Base-by-base conservation (phyloP, 2,113 vertebrate genomes). In the Cyrtonyx montezumae region DNA sequence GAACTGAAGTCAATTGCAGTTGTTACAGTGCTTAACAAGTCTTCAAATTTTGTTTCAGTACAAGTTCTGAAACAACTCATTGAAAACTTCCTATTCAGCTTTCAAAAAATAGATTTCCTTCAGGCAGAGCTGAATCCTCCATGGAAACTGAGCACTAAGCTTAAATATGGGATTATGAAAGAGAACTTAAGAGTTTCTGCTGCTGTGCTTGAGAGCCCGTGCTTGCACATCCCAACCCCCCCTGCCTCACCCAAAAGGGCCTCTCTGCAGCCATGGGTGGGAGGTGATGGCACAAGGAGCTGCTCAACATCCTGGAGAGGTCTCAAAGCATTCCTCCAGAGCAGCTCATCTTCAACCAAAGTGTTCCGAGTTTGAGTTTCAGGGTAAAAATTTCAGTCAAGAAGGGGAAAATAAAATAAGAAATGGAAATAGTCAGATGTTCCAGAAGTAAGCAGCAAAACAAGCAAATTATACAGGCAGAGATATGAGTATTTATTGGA, bases 261-360 rank as follows among this genome's bases (percentile, higher is more conserved):
- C 28, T 37, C 69, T 51, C 26, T 2, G 7, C 36, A 42, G 45
- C 30, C 26, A 9, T 20, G 4, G 9, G 23, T 13, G 21, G 43
- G 14, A 19, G 2, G 23, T 34, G 7, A 10, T 34, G 18, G 11
- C 37, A 19, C 61, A 6, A 63, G 34, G 53, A 59, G 30, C 36
- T 20, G 4, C 36, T 1, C 2, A 13, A 14, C 34, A 42, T 17
- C 37, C 55, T 8, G 2, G 42, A 59, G 28, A 23, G 5, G 4
- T 3, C 36, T n/a, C 8, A 22, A 18, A 30, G 40, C 26, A 6
- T 65, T 20, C 18, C 23, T 32, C 26, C 62, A 30, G 40, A 42
- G 62, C 62, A 63, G 40, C 14, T 13, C 5, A 26, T 10, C 36
- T 48, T 48, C 63, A 48, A 0, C 8, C 46, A 8, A 18, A 15